These are phyloP conservation scores for Drosophila acutilabella DNA, from an alignment of 2,888 invertebrate genomes.

Conservation along the genomic window DNA sequence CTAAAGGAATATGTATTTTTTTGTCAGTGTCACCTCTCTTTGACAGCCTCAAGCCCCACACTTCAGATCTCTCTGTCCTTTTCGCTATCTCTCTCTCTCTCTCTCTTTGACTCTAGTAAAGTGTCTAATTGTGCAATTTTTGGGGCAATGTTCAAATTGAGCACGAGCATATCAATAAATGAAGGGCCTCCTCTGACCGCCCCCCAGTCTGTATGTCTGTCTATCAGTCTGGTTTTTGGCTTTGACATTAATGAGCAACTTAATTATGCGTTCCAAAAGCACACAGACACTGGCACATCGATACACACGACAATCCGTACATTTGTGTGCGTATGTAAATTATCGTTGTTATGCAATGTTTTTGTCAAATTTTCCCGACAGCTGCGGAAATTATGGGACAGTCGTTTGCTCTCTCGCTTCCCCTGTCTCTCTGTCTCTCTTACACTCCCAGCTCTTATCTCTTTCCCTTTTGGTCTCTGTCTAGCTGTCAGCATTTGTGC, in stretches of 20 bases:
- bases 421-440: not conserved
- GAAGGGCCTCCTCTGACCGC: slow-evolving; percentile 6
- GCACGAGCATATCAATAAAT: slow-evolving; percentile 61
- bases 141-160: slow-evolving; percentile 33
- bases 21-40: not conserved
- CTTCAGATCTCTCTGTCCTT: not conserved
- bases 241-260: slow-evolving; percentile 78
- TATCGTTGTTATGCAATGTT: slow-evolving; percentile 59
- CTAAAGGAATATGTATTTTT: too few relatives aligned
- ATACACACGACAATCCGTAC: not conserved
- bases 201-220: slow-evolving; percentile 19
- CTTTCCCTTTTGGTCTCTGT: not conserved
- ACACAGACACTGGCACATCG: slow-evolving; percentile 1
- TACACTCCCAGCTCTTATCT: not conserved
- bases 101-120: not conserved
- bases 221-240: slow-evolving; percentile 37
- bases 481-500: slow-evolving; percentile 15
- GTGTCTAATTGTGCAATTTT: slow-evolving; percentile 55
- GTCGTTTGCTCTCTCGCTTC: not conserved
- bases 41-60: not conserved
- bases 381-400: slow-evolving; percentile 30
- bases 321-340: slow-evolving; percentile 28
- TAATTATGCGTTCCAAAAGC: slow-evolving; percentile 66
- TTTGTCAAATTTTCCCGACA: slow-evolving; percentile 53
- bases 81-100: not conserved